A percentile compares a stretch with the other conserved stretches of the same genome.
These are phyloP conservation scores for Eufriesea mexicana DNA, from an alignment of 1,140 invertebrate species.

Conservation along the genomic window DNA sequence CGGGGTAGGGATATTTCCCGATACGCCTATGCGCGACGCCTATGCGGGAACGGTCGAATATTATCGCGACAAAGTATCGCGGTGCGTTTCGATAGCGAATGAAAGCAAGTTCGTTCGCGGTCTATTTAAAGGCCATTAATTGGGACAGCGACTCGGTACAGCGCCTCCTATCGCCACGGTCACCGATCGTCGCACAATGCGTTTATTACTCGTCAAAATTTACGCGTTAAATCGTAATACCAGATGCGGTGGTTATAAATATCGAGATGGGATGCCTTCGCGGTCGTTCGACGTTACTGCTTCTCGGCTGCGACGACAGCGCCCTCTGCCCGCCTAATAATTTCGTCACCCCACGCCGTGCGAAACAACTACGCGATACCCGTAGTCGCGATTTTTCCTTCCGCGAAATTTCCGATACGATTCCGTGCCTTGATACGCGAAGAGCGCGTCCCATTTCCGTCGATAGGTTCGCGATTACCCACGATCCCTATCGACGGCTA, in stretches of 20 bases:
- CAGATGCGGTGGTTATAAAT: not conserved
- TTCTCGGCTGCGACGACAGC: too few species aligned
- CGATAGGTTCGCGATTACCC: not conserved
- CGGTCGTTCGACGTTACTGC: not conserved
- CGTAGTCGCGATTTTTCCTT: too few species aligned
- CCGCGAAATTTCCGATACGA: too few species aligned
- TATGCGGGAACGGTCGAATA: too few species aligned
- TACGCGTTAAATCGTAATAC: not conserved
- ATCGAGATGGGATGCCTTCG: conserved; percentile 1
- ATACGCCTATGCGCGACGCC: too few species aligned
- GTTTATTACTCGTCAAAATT: conserved; percentile 5
- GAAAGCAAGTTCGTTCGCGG: not conserved
- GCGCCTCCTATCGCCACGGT: not conserved
- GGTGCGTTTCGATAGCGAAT: not conserved
- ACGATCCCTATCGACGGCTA: not conserved
- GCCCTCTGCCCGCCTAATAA: too few species aligned
- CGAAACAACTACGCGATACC: too few species aligned
- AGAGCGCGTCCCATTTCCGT: not conserved
- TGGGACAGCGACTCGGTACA: not conserved
- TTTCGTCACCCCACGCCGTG: too few species aligned
- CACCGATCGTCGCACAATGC: not conserved
- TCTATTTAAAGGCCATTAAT: conserved; percentile 31
- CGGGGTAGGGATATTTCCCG: too few species aligned
- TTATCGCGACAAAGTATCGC: too few species aligned
- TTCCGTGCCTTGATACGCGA: too few species aligned